These are phyloP conservation scores for Tiliacea citrago DNA, from an alignment of 2,888 invertebrate genomes.

Conservation along the genomic window DNA sequence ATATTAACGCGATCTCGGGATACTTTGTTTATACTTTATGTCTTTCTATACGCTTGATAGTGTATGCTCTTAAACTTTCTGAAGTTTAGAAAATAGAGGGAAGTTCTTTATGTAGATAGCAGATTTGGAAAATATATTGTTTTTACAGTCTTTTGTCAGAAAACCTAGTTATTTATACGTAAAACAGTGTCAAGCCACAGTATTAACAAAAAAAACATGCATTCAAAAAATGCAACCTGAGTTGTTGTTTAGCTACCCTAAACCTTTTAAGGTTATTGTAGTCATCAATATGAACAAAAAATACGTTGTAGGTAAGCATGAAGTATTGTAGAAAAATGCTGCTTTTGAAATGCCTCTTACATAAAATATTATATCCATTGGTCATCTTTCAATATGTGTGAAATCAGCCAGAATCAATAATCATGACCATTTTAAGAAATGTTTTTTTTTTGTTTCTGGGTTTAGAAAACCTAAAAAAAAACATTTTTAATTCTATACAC, in stretches of 20 bases:
- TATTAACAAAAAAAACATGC: not conserved
- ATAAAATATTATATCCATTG: not conserved
- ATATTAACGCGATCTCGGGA: conserved; percentile 67
- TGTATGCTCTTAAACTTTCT: conserved; percentile 36
- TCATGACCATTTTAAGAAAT: too few species aligned
- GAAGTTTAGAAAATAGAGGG: conserved; percentile 32
- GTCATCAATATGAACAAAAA: not conserved
- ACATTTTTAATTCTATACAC: not conserved
- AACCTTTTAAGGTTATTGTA: not conserved
- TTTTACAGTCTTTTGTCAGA: not conserved
- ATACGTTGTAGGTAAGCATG: not conserved
- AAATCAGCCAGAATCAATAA: not conserved
- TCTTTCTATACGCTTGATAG: conserved; percentile 30
- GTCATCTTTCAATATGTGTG: not conserved
- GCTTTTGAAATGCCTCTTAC: not conserved
- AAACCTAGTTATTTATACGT: not conserved
- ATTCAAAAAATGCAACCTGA: not conserved
- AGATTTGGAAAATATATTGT: conserved; percentile 12
- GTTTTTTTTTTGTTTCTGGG: not conserved
- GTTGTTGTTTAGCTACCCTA: too few species aligned
- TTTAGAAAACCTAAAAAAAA: conserved; percentile 1
- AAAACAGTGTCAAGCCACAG: too few species aligned
- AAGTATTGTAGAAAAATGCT: not conserved
- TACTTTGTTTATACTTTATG: conserved; percentile 57
- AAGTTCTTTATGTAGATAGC: conserved; percentile 16